Conservation (phyloP, 92 coral and sea anemone species). For the Nematostella vectensis region DNA sequence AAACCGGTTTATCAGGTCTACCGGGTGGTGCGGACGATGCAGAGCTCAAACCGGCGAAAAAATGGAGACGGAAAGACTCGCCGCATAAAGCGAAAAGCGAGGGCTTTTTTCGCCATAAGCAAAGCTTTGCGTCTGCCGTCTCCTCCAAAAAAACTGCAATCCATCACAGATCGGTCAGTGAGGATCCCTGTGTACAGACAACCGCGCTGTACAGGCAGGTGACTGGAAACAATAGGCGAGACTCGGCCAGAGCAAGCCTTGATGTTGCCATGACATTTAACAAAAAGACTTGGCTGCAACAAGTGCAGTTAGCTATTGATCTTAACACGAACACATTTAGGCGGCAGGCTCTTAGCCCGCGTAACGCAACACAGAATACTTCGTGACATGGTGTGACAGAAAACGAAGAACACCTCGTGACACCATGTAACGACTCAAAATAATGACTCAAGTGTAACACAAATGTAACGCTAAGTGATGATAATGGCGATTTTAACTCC, state of each 20-base stretch:
- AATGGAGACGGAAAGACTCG: slow-evolving; percentile 14
- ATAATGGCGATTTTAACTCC: too few species aligned
- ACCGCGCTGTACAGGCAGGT: slow-evolving; percentile 54
- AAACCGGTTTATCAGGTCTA: too few species aligned
- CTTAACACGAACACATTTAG: slow-evolving; percentile 72
- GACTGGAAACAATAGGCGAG: slow-evolving; percentile 68
- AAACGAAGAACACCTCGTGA: too few species aligned
- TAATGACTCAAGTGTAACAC: too few species aligned
- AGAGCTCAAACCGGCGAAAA: slow-evolving; percentile 2
- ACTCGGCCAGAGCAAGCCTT: slow-evolving; percentile 74
- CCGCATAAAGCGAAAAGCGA: slow-evolving; percentile 40
- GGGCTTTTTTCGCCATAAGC: slow-evolving; percentile 10
- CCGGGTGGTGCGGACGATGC: slow-evolving; percentile 9
- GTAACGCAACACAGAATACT: not conserved
- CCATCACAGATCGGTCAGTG: slow-evolving; percentile 43
- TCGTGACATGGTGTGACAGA: too few species aligned
- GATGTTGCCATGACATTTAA: slow-evolving; percentile 79
- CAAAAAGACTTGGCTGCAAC: slow-evolving; percentile 86
- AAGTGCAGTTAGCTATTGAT: slow-evolving; percentile 80
- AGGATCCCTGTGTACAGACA: slow-evolving; percentile 47
- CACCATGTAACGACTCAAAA: too few species aligned
- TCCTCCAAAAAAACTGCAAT: not conserved
- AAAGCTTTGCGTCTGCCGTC: slow-evolving; percentile 9
- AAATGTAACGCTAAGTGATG: too few species aligned
- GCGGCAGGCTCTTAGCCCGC: slow-evolving; percentile 33